Evolutionary conservation across 1,140 invertebrate genomes (phyloP), one percentile per base, ranked within the genome.

Genomic region (Drosophila bocki): DNA sequence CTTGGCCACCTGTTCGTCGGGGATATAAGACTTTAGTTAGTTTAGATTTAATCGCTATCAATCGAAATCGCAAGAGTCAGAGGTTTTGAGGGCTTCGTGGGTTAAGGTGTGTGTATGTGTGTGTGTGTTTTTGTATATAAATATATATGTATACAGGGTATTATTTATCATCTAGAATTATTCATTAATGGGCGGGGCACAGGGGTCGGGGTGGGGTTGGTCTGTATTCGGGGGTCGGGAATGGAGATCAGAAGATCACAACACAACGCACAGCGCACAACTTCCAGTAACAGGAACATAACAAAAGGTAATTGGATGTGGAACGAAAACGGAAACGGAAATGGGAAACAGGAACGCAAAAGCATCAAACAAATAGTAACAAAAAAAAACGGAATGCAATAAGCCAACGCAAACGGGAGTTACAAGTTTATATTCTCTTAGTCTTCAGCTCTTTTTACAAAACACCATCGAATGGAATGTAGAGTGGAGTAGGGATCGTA

Each of bases 1-100:
- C 92, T 96, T 97, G 77, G 96, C 96, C 80, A 98, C 91, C 91
- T 92, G 69, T 64, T 59, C 51, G 68, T 39, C 50, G 58, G 39
- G 47, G 35, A 56, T 56, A 39, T 56, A 26, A 15, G 33, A 50
- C 13, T 60, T 71, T 71, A 44, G 35, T 59, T 48, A 37, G n/a
- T 37, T 50, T 39, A 3, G 50, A 32, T 60, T 78, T 26, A 22
- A 32, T 50, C 22, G 22, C 33, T 22, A 45, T 61, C 57, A 56
- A 56, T 51, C 3, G n/a, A 22, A n/a, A 22, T 56, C 35, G 53
- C 53, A 56, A 56, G 19, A 56, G 35, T 56, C 67, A 48, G 26
- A 54, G 67, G 42, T 64, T 71, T 22, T 22, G n/a, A 56, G 70
- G 67, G 70, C 54, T 69, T 72, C 54, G 69, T 74, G 45, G 70